Percentiles rank a stretch among this genome's conserved stretches.
Evolutionary conservation across 2,888 invertebrate genomes (phyloP).

Genomic region (Schizaphis graminum): DNA sequence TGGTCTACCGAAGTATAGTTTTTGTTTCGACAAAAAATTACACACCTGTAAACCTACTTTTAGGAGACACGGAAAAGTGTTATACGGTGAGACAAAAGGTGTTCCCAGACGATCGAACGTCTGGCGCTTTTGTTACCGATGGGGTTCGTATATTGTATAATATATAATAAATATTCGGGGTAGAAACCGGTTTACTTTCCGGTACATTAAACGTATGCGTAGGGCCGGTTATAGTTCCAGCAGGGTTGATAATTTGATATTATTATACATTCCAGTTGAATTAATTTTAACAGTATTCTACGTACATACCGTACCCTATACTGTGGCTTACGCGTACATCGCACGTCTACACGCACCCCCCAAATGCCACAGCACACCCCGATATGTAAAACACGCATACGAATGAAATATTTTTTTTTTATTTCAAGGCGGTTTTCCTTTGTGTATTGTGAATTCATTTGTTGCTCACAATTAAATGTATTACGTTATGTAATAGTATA

Average conservation of each 20-base stretch:
- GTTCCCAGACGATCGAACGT: conserved; percentile 13
- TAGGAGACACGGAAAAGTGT: conserved; percentile 24
- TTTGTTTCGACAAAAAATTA: conserved; percentile 33
- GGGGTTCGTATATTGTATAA: neutral
- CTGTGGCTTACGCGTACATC: neutral
- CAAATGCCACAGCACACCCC: neutral
- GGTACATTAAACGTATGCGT: neutral
- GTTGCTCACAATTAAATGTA: conserved; percentile 11
- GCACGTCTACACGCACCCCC: neutral
- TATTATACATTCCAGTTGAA: neutral
- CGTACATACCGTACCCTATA: neutral
- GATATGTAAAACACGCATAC: neutral
- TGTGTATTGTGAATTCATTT: conserved; percentile 38
- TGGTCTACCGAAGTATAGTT: conserved; percentile 49
- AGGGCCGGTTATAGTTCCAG: neutral
- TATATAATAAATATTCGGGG: neutral
- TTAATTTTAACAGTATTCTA: conserved; percentile 28
- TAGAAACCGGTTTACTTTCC: conserved; percentile 49
- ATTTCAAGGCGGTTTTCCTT: conserved; percentile 30
- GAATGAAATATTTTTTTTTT: neutral
- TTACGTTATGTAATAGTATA: conserved; percentile 15
- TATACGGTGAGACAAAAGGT: conserved; percentile 37
- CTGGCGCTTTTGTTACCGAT: neutral
- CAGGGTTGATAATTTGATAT: conserved; percentile 11
- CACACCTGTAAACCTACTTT: conserved; percentile 35